Conservation (phyloP, 2,797 vertebrate genomes). For the Margarornis squamiger region DNA sequence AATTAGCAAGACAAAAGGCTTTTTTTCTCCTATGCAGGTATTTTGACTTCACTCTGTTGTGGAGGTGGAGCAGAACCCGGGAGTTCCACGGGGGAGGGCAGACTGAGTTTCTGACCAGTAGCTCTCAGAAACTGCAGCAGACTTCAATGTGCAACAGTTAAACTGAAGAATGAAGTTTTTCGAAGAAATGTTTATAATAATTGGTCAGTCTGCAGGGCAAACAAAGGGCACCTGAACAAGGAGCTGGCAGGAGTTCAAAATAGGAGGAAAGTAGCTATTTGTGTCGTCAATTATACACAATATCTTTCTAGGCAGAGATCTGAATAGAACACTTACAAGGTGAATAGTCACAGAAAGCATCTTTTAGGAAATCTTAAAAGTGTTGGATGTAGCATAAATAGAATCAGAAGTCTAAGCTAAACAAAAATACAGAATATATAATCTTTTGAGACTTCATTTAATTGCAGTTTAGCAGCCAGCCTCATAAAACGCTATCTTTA, state of each 20-base stretch:
- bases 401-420: not conserved
- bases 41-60: not conserved
- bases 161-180: not conserved
- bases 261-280: not conserved
- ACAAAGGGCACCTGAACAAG: not conserved
- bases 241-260: not conserved
- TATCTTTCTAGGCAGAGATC: not conserved
- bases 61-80: not conserved
- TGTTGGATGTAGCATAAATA: not conserved
- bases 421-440: not conserved
- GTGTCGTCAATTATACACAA: not conserved
- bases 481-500: not conserved
- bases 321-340: not conserved
- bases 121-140: not conserved
- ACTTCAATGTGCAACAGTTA: not conserved
- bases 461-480: not conserved
- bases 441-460: not conserved
- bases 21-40: not conserved
- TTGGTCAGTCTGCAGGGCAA: not conserved
- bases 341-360: not conserved
- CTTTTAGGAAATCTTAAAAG: not conserved
- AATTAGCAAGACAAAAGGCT: conserved; percentile 17
- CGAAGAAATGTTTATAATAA: not conserved
- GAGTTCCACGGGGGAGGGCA: not conserved
- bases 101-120: not conserved